Conservation (phyloP, 2,797 vertebrate genomes). For the Poeciliopsis paucimaculata region DNA sequence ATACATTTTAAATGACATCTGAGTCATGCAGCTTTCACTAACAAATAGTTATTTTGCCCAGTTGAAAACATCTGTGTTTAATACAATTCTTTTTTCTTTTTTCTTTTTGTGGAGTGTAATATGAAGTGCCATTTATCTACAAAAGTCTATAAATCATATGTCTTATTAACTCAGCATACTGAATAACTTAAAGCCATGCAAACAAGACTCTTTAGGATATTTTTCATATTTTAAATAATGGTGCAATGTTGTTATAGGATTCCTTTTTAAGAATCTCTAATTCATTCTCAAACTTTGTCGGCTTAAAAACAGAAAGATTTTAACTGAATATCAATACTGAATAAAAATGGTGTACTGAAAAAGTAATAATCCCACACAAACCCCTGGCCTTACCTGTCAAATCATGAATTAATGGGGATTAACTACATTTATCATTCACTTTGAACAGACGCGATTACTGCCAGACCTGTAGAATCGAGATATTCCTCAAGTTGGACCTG, state of each 20-base stretch:
- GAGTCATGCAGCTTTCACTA: constrained; percentile 30
- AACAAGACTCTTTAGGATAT: background rate
- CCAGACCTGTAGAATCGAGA: background rate
- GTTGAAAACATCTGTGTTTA: constrained; percentile 17
- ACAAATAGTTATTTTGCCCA: constrained; percentile 14
- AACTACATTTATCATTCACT: background rate
- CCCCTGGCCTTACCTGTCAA: background rate
- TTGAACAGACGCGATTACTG: background rate
- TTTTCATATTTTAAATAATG: background rate
- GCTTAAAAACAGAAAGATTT: background rate
- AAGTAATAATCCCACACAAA: background rate
- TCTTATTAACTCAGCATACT: background rate
- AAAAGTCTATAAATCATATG: background rate
- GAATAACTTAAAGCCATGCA: background rate
- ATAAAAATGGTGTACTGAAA: background rate
- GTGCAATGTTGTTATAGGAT: background rate
- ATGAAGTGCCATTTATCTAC: constrained; percentile 20
- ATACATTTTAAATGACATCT: constrained; percentile 18
- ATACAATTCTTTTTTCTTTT: background rate
- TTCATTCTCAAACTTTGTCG: background rate
- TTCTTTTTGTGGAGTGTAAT: constrained; percentile 2
- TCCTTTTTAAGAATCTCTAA: background rate
- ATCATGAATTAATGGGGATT: background rate
- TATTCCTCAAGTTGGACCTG: background rate
- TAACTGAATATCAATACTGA: background rate